These are phyloP conservation scores for Chalcosyrphus nemorum DNA, from an alignment of 2,888 invertebrate genomes.

Conservation along the genomic window DNA sequence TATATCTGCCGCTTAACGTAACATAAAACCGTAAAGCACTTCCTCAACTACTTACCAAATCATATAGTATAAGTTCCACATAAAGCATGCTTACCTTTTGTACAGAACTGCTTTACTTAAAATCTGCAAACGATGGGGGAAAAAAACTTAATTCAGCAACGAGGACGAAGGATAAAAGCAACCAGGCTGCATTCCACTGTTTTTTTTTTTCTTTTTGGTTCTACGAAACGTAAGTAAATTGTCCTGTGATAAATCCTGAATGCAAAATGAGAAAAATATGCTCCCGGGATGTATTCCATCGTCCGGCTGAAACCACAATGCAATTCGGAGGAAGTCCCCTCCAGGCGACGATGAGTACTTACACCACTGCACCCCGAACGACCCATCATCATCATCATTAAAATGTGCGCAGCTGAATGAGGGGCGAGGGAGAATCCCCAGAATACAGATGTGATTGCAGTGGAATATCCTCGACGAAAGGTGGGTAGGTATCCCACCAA, in stretches of 20 bases:
- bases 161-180: conserved; percentile 50
- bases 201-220: too few relatives aligned
- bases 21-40: not conserved
- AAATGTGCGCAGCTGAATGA: conserved; percentile 40
- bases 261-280: conserved; percentile 37
- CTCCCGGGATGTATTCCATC: conserved; percentile 49
- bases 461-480: conserved; percentile 40
- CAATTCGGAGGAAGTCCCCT: conserved; percentile 45
- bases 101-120: not conserved
- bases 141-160: conserved; percentile 55
- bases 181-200: conserved; percentile 11
- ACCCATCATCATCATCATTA: conserved; percentile 59
- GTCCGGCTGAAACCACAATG: conserved; percentile 65
- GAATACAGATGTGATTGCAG: conserved; percentile 55
- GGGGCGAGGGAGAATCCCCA: conserved; percentile 1
- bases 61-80: conserved; percentile 34
- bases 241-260: conserved; percentile 13
- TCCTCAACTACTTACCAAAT: not conserved
- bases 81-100: conserved; percentile 12
- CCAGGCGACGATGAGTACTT: conserved; percentile 41
- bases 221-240: conserved; percentile 40
- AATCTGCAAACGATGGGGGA: conserved; percentile 8
- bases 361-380: conserved; percentile 40
- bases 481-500: too few relatives aligned
- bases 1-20: not conserved